Evolutionary conservation across 2,113 vertebrate genomes (phyloP).

Genomic region (Falcunculus frontatus): DNA sequence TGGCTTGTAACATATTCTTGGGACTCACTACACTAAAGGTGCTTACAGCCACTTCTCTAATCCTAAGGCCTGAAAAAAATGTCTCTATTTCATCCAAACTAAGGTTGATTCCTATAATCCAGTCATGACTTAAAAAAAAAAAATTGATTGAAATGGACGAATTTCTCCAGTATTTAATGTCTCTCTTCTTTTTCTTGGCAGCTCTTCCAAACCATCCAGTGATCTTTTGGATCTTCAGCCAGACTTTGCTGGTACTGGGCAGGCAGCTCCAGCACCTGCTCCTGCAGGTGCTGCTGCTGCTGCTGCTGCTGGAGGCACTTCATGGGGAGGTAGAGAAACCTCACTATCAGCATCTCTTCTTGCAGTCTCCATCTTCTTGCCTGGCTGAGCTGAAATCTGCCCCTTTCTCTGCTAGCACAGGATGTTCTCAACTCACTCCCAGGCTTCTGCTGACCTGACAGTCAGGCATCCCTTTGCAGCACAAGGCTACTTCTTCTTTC

Average conservation of each 20-base stretch:
- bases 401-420: background rate
- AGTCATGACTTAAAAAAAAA: background rate
- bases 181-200: slow-evolving; percentile 36
- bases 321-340: slow-evolving; percentile 88
- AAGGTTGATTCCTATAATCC: background rate
- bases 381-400: background rate
- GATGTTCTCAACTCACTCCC: background rate
- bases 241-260: slow-evolving; percentile 77
- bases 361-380: background rate
- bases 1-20: background rate
- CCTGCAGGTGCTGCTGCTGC: background rate
- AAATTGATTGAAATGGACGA: background rate
- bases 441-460: slow-evolving; percentile 6
- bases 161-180: background rate
- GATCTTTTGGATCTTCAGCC: slow-evolving; percentile 95
- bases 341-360: background rate
- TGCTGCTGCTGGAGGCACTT: slow-evolving; percentile 75
- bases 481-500: slow-evolving; percentile 5
- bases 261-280: slow-evolving; percentile 72
- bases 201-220: slow-evolving; percentile 79
- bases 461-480: background rate
- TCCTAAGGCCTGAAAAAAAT: background rate
- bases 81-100: background rate
- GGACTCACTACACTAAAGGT: background rate
- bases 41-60: background rate